Percentiles rank a stretch among this genome's conserved stretches.
phyloP scores from a whole-genome alignment of 2,797 vertebrate species.

The Setipinna tenuifilis region DNA sequence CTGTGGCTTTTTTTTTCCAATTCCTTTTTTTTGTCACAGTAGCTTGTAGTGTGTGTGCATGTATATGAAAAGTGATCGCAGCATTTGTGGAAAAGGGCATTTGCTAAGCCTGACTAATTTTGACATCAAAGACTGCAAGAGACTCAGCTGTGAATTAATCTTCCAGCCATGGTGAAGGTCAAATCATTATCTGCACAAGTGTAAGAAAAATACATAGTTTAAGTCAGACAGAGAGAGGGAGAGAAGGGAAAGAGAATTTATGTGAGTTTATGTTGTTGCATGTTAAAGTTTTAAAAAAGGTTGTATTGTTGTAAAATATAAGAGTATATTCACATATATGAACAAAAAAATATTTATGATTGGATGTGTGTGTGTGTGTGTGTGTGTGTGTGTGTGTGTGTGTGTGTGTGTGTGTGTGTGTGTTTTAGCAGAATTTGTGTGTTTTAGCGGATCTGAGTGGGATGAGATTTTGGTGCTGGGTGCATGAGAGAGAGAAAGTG shows the following conservation, averaged over 20 bases:
- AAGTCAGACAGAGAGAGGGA: not conserved
- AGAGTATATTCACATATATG: no score
- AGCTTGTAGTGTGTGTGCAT: conserved; percentile 23
- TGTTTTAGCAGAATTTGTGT: not conserved
- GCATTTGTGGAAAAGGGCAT: conserved; percentile 30
- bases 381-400: not conserved
- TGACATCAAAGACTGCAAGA: conserved; percentile 23
- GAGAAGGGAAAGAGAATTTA: not conserved
- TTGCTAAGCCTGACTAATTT: conserved; percentile 27
- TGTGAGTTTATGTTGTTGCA: not conserved
- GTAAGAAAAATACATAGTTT: not conserved
- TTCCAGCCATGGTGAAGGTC: conserved; percentile 29
- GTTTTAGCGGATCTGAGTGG: no score
- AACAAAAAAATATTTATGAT: no score
- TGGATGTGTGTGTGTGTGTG: no score
- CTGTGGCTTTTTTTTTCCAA: not conserved
- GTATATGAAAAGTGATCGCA: not conserved
- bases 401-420: no score
- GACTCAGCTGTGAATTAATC: not conserved
- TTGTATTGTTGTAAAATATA: no score
- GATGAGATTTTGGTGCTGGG: no score
- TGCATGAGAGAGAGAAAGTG: no score
- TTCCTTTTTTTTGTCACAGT: not conserved
- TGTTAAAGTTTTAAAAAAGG: no score
- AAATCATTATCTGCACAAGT: conserved; percentile 23